Evolutionary conservation across 2,797 vertebrate species (phyloP), one percentile per base, ranked within the genome.

Genomic region (Hirundo rustica): DNA sequence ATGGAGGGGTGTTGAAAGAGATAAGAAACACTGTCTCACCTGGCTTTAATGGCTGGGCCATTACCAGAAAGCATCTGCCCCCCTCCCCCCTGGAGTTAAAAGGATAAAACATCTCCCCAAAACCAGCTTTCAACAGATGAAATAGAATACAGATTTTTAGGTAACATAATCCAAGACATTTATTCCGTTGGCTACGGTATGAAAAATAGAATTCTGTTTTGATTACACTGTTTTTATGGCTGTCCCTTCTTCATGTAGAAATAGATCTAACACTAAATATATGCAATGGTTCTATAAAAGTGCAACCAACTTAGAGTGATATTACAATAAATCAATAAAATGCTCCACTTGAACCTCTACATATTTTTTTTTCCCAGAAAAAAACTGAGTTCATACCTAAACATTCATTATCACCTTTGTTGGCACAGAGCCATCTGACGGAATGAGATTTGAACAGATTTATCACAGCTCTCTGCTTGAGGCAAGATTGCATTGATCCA

Each of bases 401-500:
- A 64, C 55, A 85, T 87, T 93, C 76, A 94, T 95, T 96, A 86
- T 93, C 77, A 75, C 72, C 68, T 93, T 79, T 65, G 50, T 51
- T 85, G 79, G 58, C 62, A 85, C 51, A 82, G 72, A 88, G 73
- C 74, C 23, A 3, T 75, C 67, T 92, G 90, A 88, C 13, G 51
- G 79, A 93, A 93, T 73, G 48, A 90, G 58, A 80, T 94, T 82
- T 88, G 66, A 94, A 74, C 48, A 86, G 38, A 92, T 92, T 83
- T 89, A 85, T 96, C 78, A 81, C 38, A 75, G 68, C 47, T 78
- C 64, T 71, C 55, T 84, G 42, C 58, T 38, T 71, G 25, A 92
- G 75, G 88, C 40, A 89, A 93, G 67, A 78, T 42, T 83, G 53
- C 85, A 93, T 30, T 93, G 92, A 95, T 96, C 94, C 72, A 65